Evolutionary conservation across 2,113 vertebrate species (phyloP).

Genomic region (Corythoichthys haematopterus): DNA sequence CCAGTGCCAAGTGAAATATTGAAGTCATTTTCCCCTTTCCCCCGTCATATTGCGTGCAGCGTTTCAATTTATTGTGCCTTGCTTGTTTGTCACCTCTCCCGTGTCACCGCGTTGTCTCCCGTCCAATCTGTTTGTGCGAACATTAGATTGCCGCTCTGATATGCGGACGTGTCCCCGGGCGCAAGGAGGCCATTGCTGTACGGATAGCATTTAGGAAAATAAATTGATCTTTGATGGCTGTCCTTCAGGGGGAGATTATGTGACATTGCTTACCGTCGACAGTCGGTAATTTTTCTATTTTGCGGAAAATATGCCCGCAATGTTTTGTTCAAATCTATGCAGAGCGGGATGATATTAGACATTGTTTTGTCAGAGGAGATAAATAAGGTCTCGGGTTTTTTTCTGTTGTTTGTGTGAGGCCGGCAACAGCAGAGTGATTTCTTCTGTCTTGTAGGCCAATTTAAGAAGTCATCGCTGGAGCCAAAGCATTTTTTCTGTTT

Average conservation of each 20-base stretch:
- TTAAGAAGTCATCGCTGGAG: slow-evolving; percentile 28
- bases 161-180: slow-evolving; percentile 43
- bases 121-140: slow-evolving; percentile 51
- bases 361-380: slow-evolving; percentile 46
- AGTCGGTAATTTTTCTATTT: slow-evolving; percentile 67
- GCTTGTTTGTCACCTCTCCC: slow-evolving; percentile 37
- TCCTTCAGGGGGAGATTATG: slow-evolving; percentile 68
- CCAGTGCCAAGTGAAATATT: slow-evolving; percentile 17
- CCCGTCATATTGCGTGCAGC: slow-evolving; percentile 13
- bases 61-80: slow-evolving; percentile 33
- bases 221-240: slow-evolving; percentile 70
- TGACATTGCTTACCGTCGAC: slow-evolving; percentile 71
- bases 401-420: not conserved
- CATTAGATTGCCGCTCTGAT: slow-evolving; percentile 57
- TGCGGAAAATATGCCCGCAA: slow-evolving; percentile 20
- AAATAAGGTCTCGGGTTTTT: slow-evolving; percentile 38
- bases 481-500: slow-evolving; percentile 39
- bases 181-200: slow-evolving; percentile 49
- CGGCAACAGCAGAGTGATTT: not conserved
- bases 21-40: slow-evolving; percentile 11
- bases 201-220: slow-evolving; percentile 68
- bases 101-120: slow-evolving; percentile 41
- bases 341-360: slow-evolving; percentile 61
- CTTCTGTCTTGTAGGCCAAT: slow-evolving; percentile 19
- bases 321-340: slow-evolving; percentile 44